phyloP scores from a whole-genome alignment of 2,888 invertebrate genomes.

The Bimastos eiseni region DNA sequence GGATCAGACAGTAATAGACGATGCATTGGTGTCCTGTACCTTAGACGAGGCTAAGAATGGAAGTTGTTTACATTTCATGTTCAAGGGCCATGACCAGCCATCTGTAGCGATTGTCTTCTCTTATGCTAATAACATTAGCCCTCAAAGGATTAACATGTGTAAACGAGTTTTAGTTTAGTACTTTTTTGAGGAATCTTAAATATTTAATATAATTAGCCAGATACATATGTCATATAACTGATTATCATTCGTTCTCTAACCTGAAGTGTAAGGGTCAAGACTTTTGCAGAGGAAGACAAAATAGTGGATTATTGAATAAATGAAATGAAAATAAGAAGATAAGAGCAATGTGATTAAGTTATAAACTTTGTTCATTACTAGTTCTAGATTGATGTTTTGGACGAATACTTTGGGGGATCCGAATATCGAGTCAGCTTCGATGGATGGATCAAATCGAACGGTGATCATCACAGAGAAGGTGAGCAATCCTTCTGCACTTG shows the following conservation, averaged over 20 bases:
- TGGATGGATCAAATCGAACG: constrained; percentile 87
- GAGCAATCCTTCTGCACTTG: constrained; percentile 97
- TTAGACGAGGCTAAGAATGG: no score
- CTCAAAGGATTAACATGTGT: no score
- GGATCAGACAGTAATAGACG: no score
- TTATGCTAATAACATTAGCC: no score
- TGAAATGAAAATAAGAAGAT: background rate
- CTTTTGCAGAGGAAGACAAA: background rate
- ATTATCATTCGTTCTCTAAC: background rate
- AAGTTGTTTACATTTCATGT: no score
- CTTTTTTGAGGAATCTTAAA: background rate
- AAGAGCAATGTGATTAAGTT: background rate
- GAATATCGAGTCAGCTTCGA: constrained; percentile 88
- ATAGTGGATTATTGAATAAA: background rate
- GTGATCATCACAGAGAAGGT: constrained; percentile 89
- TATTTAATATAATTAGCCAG: background rate
- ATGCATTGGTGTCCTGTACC: no score
- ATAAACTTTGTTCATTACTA: constrained; percentile 46
- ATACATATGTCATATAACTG: background rate
- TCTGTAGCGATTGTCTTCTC: no score
- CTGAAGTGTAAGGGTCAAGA: background rate
- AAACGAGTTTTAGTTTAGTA: no score
- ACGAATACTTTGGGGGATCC: constrained; percentile 99
- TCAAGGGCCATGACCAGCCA: no score
- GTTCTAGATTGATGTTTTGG: constrained; percentile 89